These are phyloP conservation scores for Ispidina picta DNA, from an alignment of 2,797 vertebrate genomes.

Conservation along the genomic window DNA sequence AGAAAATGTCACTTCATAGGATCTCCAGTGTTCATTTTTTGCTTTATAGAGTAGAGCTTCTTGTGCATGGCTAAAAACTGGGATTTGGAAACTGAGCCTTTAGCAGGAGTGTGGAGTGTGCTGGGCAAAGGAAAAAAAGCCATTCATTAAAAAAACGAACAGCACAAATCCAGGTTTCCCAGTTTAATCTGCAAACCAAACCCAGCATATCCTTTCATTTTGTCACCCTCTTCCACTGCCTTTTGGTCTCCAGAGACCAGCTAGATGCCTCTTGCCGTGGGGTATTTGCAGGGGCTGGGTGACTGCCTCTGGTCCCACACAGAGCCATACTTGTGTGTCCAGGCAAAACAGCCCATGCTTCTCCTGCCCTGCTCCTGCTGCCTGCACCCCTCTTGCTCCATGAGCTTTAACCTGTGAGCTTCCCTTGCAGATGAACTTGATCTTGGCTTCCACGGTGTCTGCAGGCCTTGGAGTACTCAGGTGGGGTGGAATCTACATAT, in stretches of 20 bases:
- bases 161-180: background rate
- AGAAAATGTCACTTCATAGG: background rate
- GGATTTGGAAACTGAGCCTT: background rate
- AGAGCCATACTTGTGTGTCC: background rate
- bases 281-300: accelerated
- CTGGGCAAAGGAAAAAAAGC: background rate
- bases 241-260: background rate
- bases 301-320: background rate
- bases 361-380: background rate
- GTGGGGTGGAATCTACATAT: background rate
- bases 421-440: background rate
- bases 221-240: background rate
- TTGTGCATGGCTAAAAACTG: background rate
- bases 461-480: background rate
- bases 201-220: background rate
- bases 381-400: background rate
- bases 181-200: background rate
- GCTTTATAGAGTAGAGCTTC: background rate
- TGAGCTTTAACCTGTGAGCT: background rate
- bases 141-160: background rate
- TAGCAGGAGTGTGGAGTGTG: background rate
- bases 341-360: background rate
- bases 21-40: background rate
- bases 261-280: background rate
- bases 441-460: background rate